Evolutionary conservation across 2,888 invertebrate genomes (phyloP).

Genomic region (Apamea sordens): DNA sequence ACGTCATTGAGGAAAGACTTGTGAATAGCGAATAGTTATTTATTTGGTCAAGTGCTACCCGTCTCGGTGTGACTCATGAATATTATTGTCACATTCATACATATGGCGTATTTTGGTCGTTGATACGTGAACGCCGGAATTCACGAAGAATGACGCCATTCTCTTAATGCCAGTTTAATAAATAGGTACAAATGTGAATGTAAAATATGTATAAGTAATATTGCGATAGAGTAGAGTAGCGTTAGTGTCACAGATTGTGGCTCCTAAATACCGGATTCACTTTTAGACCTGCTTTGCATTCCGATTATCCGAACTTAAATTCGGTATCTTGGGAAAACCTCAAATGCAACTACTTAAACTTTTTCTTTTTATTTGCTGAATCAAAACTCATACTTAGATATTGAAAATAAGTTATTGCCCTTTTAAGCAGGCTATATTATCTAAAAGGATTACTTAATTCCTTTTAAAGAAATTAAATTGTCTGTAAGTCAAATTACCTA

Average conservation of each 20-base stretch:
- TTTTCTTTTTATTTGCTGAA: not conserved
- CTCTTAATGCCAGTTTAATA: constrained; percentile 77
- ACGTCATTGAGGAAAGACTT: constrained; percentile 81
- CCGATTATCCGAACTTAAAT: not conserved
- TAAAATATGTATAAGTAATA: constrained; percentile 43
- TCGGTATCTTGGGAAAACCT: constrained; percentile 6
- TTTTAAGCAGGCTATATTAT: not conserved
- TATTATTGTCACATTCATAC: constrained; percentile 87
- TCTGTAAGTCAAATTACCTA: not conserved
- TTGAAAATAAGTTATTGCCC: not conserved
- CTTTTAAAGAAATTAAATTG: not conserved
- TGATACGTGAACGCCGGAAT: constrained; percentile 83
- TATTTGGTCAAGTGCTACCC: constrained; percentile 87
- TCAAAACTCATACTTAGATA: not conserved
- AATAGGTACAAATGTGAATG: constrained; percentile 56
- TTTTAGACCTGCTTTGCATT: constrained; percentile 15
- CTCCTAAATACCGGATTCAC: constrained; percentile 10
- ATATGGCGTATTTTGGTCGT: constrained; percentile 84
- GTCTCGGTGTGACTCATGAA: constrained; percentile 83
- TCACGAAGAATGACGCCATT: constrained; percentile 87
- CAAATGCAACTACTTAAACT: not conserved
- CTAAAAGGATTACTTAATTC: not conserved
- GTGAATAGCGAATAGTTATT: constrained; percentile 82
- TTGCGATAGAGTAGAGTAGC: constrained; percentile 40
- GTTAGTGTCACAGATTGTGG: constrained; percentile 31